Conservation (phyloP, 2,888 invertebrate species). For the Oscheius sp. region DNA sequence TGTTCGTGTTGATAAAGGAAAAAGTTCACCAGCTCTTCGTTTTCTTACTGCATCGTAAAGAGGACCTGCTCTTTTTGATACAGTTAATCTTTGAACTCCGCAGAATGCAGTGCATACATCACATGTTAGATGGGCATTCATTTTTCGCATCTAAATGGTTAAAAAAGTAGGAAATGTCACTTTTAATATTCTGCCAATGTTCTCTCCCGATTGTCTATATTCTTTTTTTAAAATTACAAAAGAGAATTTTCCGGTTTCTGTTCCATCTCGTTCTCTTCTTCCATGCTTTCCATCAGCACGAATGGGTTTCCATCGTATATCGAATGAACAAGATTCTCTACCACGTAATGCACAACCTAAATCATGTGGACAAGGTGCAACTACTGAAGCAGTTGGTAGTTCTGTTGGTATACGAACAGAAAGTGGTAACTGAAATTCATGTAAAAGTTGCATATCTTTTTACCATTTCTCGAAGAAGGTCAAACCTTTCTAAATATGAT, state of each 20-base stretch:
- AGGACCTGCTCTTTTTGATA: slow-evolving; percentile 48
- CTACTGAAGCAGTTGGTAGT: slow-evolving; percentile 61
- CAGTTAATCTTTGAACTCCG: slow-evolving; percentile 62
- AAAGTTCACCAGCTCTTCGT: slow-evolving; percentile 51
- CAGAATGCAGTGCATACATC: slow-evolving; percentile 62
- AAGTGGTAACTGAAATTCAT: slow-evolving; percentile 5
- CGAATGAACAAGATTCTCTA: slow-evolving; percentile 51
- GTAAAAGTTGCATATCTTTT: neutral
- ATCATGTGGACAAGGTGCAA: slow-evolving; percentile 83
- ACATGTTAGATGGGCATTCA: slow-evolving; percentile 56
- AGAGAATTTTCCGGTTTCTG: slow-evolving; percentile 78
- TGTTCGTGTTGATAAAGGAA: slow-evolving; percentile 49
- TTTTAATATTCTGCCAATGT: slow-evolving; percentile 40
- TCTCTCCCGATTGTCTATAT: slow-evolving; percentile 36
- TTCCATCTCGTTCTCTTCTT: slow-evolving; percentile 65
- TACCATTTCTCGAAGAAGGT: slow-evolving; percentile 54
- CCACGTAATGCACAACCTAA: slow-evolving; percentile 77
- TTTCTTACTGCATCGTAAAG: slow-evolving; percentile 36
- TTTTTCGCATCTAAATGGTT: slow-evolving; percentile 41
- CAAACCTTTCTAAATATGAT: slow-evolving; percentile 59
- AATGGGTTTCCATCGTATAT: slow-evolving; percentile 52
- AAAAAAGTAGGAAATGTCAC: slow-evolving; percentile 13
- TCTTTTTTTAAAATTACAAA: slow-evolving; percentile 86
- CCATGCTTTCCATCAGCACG: slow-evolving; percentile 62
- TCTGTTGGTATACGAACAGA: slow-evolving; percentile 57